phyloP scores from a whole-genome alignment of 1,140 invertebrate species.

The Saxidomus purpurata region DNA sequence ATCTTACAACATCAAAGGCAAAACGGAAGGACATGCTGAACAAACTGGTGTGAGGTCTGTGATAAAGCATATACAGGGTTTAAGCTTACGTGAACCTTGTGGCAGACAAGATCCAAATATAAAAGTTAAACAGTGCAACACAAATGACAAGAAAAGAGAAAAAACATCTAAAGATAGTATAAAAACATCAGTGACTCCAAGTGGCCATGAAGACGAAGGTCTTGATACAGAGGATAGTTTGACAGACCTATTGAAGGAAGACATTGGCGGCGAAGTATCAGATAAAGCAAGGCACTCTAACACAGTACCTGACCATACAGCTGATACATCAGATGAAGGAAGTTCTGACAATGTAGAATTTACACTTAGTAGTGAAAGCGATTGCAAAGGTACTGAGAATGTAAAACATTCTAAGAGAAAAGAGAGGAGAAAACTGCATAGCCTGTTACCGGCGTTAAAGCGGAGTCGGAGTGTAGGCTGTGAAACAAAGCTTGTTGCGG shows the following conservation, averaged over 20 bases:
- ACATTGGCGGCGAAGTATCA: background rate
- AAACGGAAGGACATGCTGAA: too few relatives aligned
- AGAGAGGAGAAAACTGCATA: constrained; percentile 11
- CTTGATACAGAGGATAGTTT: constrained; percentile 19
- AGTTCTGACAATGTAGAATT: constrained; percentile 6
- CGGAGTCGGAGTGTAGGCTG: constrained; percentile 52
- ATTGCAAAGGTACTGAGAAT: background rate
- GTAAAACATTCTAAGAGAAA: constrained; percentile 6
- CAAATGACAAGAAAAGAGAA: background rate
- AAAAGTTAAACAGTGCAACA: background rate
- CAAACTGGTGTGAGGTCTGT: background rate
- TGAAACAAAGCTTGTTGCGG: constrained; percentile 35
- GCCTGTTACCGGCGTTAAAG: constrained; percentile 24
- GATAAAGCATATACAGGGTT: background rate
- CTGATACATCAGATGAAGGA: background rate
- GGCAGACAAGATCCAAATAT: background rate
- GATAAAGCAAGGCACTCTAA: too few relatives aligned
- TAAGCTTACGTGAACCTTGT: constrained; percentile 8
- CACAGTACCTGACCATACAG: background rate
- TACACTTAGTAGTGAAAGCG: background rate
- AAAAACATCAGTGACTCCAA: background rate
- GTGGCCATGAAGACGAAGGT: constrained; percentile 39
- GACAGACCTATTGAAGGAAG: background rate
- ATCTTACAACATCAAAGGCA: background rate
- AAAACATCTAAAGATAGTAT: background rate